Evolutionary conservation across 2,113 vertebrate genomes (phyloP).

Genomic region (Hippopotamus amphibius): DNA sequence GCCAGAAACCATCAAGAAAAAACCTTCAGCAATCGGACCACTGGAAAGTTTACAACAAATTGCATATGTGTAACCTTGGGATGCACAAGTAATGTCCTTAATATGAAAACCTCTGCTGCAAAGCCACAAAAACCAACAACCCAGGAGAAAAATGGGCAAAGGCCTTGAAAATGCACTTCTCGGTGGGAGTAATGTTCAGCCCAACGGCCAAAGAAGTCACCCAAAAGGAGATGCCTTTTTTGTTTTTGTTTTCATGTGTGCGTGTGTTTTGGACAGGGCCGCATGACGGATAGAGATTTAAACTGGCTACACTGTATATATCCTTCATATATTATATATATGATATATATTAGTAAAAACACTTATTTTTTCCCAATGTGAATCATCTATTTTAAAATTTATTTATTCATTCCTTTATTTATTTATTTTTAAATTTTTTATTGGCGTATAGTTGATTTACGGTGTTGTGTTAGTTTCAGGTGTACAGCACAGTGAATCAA

Average conservation of each 20-base stretch:
- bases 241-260: too few species aligned
- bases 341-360: neutral
- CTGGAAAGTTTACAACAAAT: neutral
- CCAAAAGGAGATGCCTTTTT: too few species aligned
- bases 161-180: rapidly evolving
- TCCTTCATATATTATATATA: neutral
- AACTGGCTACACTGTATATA: neutral
- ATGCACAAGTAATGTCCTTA: neutral
- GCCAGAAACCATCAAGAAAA: neutral
- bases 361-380: too few species aligned
- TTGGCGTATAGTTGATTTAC: too few species aligned
- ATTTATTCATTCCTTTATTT: too few species aligned
- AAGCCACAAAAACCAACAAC: neutral
- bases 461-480: too few species aligned
- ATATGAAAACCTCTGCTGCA: neutral
- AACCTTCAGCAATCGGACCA: neutral
- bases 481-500: too few species aligned
- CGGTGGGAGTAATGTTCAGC: rapidly evolving
- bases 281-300: neutral
- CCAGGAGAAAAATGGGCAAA: neutral
- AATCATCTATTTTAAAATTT: neutral
- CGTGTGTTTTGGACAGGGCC: neutral
- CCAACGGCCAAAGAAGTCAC: neutral
- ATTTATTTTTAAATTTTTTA: too few species aligned
- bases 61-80: neutral